Evolutionary conservation across 2,888 invertebrate species (phyloP), one percentile per base, ranked within the genome.

Genomic region (Ophion ellenae): DNA sequence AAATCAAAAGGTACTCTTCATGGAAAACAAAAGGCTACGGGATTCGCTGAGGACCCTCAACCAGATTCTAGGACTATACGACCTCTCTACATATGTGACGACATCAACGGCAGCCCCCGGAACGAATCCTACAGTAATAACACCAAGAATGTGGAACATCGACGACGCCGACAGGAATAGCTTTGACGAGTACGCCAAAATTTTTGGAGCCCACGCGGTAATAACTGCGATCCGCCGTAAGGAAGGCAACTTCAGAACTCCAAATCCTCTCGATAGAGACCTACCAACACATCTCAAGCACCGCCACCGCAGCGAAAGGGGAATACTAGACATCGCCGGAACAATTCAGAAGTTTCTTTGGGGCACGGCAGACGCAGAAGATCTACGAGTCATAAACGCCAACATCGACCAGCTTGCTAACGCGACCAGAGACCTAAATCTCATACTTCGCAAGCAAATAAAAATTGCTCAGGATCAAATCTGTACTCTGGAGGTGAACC

Each of bases 361-460:
- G 53, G 76, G 76, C 64, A 76, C 76, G 7, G 76, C 66, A 28
- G 76, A 76, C 32, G 53, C 76, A n/a, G 76, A 67, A 20, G 77
- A 77, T 57, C 36, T 77, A n/a, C 57, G 57, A 6, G 36, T 77
- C 6, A 77, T 67, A 53, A 66, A 53, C 57, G 20, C 36, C 6
- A 77, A 77, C 36, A 77, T 67, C 40, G 57, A 77, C 11, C 32
- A 40, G 24, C n/a, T 67, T n/a, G 36, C 77, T 36, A 77, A 77
- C 53, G 66, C 67, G 24, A 77, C 77, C 6, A 40, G 61, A 14
- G 40, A 40, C 11, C 7, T 74, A 20, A 74, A 40, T 10, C 61
- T 40, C 20, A 10, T 74, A 11, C n/a, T 74, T 6, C 20, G 74
- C 10, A 74, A 36, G 9, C 74, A 74, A 61, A 74, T 61, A 40